These are phyloP conservation scores for Eupristina koningsbergeri DNA, from an alignment of 1,140 invertebrate genomes.

Conservation along the genomic window DNA sequence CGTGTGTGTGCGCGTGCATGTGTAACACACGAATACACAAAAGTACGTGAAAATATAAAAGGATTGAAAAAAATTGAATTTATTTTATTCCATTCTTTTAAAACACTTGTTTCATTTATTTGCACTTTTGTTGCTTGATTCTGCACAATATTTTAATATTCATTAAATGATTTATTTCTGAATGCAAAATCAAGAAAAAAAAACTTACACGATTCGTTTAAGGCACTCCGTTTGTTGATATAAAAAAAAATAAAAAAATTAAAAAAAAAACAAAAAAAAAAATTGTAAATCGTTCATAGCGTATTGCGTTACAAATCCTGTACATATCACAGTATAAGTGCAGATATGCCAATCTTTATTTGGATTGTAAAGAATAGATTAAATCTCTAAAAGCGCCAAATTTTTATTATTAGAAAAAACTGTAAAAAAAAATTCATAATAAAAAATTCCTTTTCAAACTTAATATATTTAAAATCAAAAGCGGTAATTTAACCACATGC, in stretches of 20 bases:
- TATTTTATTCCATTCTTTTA: constrained; percentile 67
- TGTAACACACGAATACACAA: constrained; percentile 17
- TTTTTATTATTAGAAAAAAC: constrained; percentile 24
- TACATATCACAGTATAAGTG: constrained; percentile 42
- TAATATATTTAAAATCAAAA: constrained; percentile 4
- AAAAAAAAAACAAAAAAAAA: background rate
- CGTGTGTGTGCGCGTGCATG: constrained; percentile 24
- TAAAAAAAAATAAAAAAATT: background rate
- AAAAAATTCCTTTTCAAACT: constrained; percentile 16
- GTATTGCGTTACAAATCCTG: constrained; percentile 45
- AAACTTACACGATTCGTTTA: background rate
- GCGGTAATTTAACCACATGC: background rate
- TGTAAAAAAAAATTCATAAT: constrained; percentile 10
- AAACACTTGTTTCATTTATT: constrained; percentile 62
- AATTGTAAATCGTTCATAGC: constrained; percentile 35
- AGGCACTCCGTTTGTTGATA: background rate
- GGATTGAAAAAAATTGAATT: constrained; percentile 42
- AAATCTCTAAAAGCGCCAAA: background rate
- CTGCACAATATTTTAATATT: constrained; percentile 9
- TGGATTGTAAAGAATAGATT: constrained; percentile 22
- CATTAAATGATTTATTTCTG: background rate
- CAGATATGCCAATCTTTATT: constrained; percentile 26
- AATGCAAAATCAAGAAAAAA: constrained; percentile 10
- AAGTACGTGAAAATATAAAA: constrained; percentile 39
- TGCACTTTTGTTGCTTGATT: constrained; percentile 51